Base-by-base conservation (phyloP, 1,140 invertebrate species). In the Drosophila nebulosa region DNA sequence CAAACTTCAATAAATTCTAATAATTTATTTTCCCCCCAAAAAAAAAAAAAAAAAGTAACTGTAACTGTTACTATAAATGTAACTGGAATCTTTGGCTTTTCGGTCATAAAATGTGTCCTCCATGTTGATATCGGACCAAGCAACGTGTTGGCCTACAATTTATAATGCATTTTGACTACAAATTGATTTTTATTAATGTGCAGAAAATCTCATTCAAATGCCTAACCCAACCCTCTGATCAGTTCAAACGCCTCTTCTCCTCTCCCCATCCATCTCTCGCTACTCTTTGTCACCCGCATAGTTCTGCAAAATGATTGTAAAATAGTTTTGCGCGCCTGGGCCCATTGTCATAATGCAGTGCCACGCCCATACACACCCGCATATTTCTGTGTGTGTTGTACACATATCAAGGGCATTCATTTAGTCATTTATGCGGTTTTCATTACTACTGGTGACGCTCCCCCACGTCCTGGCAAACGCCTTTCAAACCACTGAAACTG, bases 1-100 rank as follows among this genome's bases (percentile, higher is more conserved):
- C 74, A 75, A 83, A 83, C 79, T 83, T 83, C 79, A 83, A 84
- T 79, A 79, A 79, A 84, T 76, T 84, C 62, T 64, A 73, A 76
- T 84, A 84, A 84, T 84, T 84, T 79, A 79, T 84, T 67, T 84
- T 69, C 73, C 80, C 53, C 24, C 24, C 24, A 24, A 24, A 24
- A 24, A 24, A 24, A 52, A 60, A 57, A 39, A 51, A 16, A 3
- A 18, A 6, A 2, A n/a, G 14, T 7, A 58, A 53, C 27, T 57
- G 36, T 36, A 35, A 59, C 12, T 67, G 12, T 53, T 10, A 59
- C 21, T 60, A 61, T 58, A 52, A 51, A 24, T 65, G 77, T 67
- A 74, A n/a, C n/a, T 65, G 74, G 62, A 69, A 16, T 18, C 26
- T 22, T 10, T 14, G 9, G n/a, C 10, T 24, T 52, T 57, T 32